A percentile compares a stretch with the other conserved stretches of the same genome.
Conservation (phyloP, 2,113 vertebrate species). For the Chrysochloris asiatica region DNA sequence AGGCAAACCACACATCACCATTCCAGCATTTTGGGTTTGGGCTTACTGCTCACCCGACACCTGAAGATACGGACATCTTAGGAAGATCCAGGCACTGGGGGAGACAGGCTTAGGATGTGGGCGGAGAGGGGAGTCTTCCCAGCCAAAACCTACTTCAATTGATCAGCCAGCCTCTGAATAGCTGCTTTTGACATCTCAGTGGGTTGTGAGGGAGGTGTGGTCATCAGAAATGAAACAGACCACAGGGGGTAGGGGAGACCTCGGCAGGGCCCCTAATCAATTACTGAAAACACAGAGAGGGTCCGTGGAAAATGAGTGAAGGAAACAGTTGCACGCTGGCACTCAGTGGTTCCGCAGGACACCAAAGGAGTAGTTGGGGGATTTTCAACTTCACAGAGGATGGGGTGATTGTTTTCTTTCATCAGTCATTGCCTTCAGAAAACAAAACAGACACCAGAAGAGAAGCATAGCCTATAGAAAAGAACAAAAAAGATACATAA, state of each 20-base stretch:
- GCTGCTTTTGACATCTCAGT: constrained; percentile 80
- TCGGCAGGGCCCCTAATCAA: constrained; percentile 78
- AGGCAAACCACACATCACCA: not conserved
- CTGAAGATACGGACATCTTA: not conserved
- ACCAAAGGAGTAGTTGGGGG: constrained; percentile 70
- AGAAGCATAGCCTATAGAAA: constrained; percentile 51
- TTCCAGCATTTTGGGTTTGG: not conserved
- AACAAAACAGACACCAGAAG: constrained; percentile 71
- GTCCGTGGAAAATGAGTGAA: constrained; percentile 71
- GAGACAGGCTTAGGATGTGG: not conserved
- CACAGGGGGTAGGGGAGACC: constrained; percentile 70
- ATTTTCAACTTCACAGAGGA: constrained; percentile 77
- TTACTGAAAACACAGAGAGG: constrained; percentile 77
- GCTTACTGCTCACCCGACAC: not conserved
- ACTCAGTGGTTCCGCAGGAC: constrained; percentile 61
- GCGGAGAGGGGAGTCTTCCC: constrained; percentile 24
- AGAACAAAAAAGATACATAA: not conserved
- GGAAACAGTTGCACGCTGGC: constrained; percentile 73
- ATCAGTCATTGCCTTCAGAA: constrained; percentile 70
- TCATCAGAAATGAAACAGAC: constrained; percentile 77
- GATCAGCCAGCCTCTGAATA: constrained; percentile 70
- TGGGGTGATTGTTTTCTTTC: constrained; percentile 69
- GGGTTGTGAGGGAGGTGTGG: constrained; percentile 76
- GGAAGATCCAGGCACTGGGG: constrained; percentile 4
- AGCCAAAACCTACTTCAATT: constrained; percentile 65